These are phyloP conservation scores for Antheraea pernyi DNA, from an alignment of 1,140 invertebrate genomes.

Conservation along the genomic window DNA sequence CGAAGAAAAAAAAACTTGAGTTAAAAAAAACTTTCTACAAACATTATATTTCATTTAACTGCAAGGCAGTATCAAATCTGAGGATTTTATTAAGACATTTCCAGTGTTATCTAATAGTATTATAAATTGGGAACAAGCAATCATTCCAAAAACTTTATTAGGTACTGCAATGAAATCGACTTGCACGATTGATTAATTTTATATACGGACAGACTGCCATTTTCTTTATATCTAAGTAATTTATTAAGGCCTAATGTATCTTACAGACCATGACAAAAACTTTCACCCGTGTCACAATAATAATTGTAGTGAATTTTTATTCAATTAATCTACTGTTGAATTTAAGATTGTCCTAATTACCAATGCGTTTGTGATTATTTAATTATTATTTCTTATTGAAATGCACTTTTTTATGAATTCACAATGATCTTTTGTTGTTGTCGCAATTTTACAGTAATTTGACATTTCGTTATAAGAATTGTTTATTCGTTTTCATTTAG, in stretches of 20 bases:
- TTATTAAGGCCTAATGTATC: conserved; percentile 4
- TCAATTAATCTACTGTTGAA: conserved; percentile 29
- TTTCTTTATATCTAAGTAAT: background rate
- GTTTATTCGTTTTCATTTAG: conserved; percentile 52
- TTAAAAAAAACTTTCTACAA: background rate
- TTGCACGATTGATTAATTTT: background rate
- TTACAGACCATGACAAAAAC: conserved; percentile 7
- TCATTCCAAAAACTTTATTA: conserved; percentile 6
- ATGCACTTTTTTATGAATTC: conserved; percentile 55
- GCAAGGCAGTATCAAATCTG: too few species aligned
- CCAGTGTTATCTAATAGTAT: background rate
- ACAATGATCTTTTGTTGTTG: conserved; percentile 39
- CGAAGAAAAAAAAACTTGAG: background rate
- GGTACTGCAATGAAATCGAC: background rate
- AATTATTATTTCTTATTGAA: conserved; percentile 4
- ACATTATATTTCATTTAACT: background rate
- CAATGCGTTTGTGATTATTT: background rate
- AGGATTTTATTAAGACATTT: background rate
- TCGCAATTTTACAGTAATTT: conserved; percentile 46
- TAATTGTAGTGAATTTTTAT: conserved; percentile 8
- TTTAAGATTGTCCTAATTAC: conserved; percentile 30
- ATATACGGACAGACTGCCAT: background rate
- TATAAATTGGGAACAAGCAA: conserved; percentile 5
- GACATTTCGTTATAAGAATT: conserved; percentile 46
- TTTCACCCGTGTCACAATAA: conserved; percentile 11